A percentile compares a stretch with the other conserved stretches of the same genome.
phyloP scores from a whole-genome alignment of 2,888 invertebrate genomes.

The Aphodius granarius region DNA sequence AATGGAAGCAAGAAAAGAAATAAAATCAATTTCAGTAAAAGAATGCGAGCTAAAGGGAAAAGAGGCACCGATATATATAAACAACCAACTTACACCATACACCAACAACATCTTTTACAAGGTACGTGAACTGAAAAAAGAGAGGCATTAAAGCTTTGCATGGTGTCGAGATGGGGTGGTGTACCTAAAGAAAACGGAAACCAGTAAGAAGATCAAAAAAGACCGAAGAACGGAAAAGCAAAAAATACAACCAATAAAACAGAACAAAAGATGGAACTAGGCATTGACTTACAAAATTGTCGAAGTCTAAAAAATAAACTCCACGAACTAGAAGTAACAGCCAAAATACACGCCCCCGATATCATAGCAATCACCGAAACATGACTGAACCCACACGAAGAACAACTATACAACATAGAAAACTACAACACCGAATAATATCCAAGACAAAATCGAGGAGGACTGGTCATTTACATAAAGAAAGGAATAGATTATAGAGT shows the following conservation, averaged over 20 bases:
- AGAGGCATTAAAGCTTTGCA: neutral
- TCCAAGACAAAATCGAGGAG: neutral
- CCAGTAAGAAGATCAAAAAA: neutral
- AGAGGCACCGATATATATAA: neutral
- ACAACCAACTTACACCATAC: neutral
- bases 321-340: neutral
- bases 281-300: neutral
- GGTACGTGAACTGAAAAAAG: neutral
- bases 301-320: neutral
- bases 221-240: neutral
- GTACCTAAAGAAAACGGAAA: neutral
- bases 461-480: neutral
- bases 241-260: neutral
- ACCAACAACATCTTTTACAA: neutral
- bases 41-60: neutral
- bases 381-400: neutral
- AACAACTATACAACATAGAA: neutral
- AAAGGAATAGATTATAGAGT: neutral
- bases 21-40: neutral
- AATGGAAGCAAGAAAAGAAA: neutral
- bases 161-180: neutral
- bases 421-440: neutral
- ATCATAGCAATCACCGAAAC: constrained; percentile 2
- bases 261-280: neutral
- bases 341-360: neutral